Base-by-base conservation (phyloP, 2,797 vertebrate species). In the Heterohyrax brucei region DNA sequence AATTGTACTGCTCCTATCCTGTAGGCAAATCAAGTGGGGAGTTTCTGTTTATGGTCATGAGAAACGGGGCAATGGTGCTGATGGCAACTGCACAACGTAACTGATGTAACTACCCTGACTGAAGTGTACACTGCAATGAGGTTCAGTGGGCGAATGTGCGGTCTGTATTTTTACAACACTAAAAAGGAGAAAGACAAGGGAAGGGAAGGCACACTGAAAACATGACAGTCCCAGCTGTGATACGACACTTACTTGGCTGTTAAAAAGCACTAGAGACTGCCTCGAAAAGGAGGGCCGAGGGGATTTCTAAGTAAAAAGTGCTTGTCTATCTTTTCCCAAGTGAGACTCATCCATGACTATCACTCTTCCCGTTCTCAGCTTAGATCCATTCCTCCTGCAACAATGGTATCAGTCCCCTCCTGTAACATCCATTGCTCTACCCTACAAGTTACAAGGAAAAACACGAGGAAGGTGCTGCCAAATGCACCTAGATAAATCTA, bases 341-440 rank as follows among this genome's bases (percentile, higher is more conserved):
- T 83, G 53, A 75, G 48, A 70, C 22, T 61, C 33, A 48, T 66
- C 80, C 24, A 12, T 30, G 61, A 81, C 64, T 50, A 86, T n/a
- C n/a, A 84, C 59, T 89, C 44, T 93, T 62, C 80, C 62, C 39
- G 77, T 24, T 61, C 79, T 79, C 50, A 75, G 62, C 28, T 95
- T 87, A 85, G 73, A 87, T n/a, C 50, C 64, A 59, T 64, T 91
- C 83, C 95, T 77, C 75, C 82, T 84, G 44, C 64, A 93, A 82
- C 64, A 78, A 48, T 50, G 68, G 46, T 53, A 44, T 62, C 77
- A 1, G 5, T 91, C 92, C 70, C 94, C 33, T 24, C n/a, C 79
- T 50, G 16, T 0, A 26, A 82, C 72, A 95, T 77, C 87, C 94
- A 64, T 68, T 91, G 91, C 84, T 21, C 0, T 59, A 78, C 26